Percentiles rank a stretch among this genome's conserved stretches.
phyloP scores from a whole-genome alignment of 2,113 vertebrate genomes.

The Prolemur simus region DNA sequence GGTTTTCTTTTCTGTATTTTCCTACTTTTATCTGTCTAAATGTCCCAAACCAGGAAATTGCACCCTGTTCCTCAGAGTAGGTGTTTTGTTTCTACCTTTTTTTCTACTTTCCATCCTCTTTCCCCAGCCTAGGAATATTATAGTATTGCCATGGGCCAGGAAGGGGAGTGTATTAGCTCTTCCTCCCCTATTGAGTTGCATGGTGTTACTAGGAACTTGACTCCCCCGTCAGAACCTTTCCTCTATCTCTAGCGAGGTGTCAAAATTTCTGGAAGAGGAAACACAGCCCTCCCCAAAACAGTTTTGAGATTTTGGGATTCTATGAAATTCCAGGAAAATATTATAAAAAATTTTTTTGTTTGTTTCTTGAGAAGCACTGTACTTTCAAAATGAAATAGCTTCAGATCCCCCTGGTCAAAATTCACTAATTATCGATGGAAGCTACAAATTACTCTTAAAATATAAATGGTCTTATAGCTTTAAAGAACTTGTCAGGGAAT shows the following conservation, averaged over 20 bases:
- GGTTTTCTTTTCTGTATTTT: not conserved
- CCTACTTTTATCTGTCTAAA: not conserved
- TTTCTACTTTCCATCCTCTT: not conserved
- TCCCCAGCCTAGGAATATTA: not conserved
- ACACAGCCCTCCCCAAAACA: not conserved
- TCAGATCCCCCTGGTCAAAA: not conserved
- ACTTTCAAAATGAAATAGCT: not conserved
- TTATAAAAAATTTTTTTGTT: not conserved
- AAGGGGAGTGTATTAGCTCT: fast-evolving
- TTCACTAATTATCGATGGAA: not conserved
- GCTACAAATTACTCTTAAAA: not conserved
- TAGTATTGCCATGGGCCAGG: no score
- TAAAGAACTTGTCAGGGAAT: not conserved
- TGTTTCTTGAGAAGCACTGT: not conserved
- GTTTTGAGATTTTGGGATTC: not conserved
- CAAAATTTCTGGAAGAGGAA: not conserved
- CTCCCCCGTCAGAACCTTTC: not conserved
- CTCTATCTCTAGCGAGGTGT: not conserved
- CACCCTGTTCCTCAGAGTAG: no score
- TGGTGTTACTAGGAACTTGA: fast-evolving
- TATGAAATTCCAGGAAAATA: not conserved
- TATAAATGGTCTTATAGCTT: not conserved
- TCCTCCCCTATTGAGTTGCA: no score
- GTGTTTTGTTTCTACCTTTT: not conserved
- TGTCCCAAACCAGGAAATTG: not conserved